Evolutionary conservation across 2,888 invertebrate species (phyloP), one percentile per base, ranked within the genome.

Genomic region (Xestia sexstrigata): DNA sequence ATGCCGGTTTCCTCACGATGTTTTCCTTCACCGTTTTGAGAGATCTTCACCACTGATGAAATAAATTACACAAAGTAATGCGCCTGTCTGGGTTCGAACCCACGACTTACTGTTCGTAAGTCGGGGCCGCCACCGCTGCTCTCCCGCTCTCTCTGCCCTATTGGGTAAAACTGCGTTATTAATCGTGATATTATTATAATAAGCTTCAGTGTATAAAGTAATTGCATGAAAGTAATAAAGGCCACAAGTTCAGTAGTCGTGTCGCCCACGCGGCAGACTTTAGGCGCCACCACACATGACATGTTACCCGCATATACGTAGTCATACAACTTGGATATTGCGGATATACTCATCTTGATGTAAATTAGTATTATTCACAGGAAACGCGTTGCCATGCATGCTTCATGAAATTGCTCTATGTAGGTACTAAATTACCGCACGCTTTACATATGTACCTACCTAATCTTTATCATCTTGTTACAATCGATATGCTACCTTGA

Each of bases 241-340:
- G 92, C 77, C 89, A 93, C 90, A 90, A 92, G 92, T 93, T 93
- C 93, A 93, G 94, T 91, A 89, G 92, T 92, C 90, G 92, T 93
- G 91, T 92, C 95, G 93, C 95, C 95, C 93, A 95, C 95, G 93
- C 93, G 89, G 85, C 95, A 95, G 95, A 95, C 95, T 93, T 92
- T 87, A 93, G 96, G 95, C 95, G 95, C 95, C 95, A 89, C 90
- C 88, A 89, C 77, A 45, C 78, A 87, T 76, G 79, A 80, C 77
- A 84, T 85, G 83, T 82, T 75, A 71, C 79, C 79, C 73, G 70
- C 81, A 66, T 42, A 76, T 78, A 84, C 74, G 63, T 78, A 81
- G 73, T 68, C 82, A 79, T 86, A 86, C 70, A 85, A 82, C 71
- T 83, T 78, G 52, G 81, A 74, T 85, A 72, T 81, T 82, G 67